These are phyloP conservation scores for Leptobrachium ailaonicum DNA, from an alignment of 2,113 vertebrate genomes.

Conservation along the genomic window DNA sequence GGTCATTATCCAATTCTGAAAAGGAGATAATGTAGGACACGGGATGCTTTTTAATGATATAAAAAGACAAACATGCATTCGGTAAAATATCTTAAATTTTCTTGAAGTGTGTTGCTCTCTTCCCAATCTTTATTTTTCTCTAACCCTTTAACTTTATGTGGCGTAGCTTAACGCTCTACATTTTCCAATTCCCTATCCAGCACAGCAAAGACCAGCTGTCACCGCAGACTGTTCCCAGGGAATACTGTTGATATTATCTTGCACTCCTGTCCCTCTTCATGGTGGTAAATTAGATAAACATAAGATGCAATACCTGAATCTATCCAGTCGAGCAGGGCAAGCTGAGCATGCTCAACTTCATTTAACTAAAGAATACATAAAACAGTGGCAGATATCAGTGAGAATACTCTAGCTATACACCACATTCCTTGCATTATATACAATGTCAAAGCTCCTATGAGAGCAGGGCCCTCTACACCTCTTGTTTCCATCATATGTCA, in stretches of 20 bases:
- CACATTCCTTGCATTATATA: no score
- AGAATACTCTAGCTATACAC: no score
- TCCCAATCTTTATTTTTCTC: background rate
- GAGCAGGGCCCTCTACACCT: no score
- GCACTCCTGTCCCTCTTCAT: conserved; percentile 22
- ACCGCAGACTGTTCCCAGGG: background rate
- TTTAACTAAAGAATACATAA: background rate
- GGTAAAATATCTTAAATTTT: background rate
- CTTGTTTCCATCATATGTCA: no score
- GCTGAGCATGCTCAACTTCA: background rate
- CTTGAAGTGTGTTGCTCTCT: background rate
- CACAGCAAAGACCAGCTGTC: conserved; percentile 7
- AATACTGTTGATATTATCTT: conserved; percentile 26
- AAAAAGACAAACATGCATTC: no score
- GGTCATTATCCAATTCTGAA: no score
- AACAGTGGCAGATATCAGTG: background rate
- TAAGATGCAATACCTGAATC: conserved; percentile 15
- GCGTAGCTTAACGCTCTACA: background rate
- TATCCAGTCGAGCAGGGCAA: background rate
- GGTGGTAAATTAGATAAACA: conserved; percentile 41
- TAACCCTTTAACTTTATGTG: background rate
- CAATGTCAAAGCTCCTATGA: no score
- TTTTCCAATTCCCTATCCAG: background rate
- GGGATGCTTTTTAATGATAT: no score
- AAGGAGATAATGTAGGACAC: no score